These are phyloP conservation scores for Pyrrhia umbra DNA, from an alignment of 2,888 invertebrate genomes.

Conservation along the genomic window DNA sequence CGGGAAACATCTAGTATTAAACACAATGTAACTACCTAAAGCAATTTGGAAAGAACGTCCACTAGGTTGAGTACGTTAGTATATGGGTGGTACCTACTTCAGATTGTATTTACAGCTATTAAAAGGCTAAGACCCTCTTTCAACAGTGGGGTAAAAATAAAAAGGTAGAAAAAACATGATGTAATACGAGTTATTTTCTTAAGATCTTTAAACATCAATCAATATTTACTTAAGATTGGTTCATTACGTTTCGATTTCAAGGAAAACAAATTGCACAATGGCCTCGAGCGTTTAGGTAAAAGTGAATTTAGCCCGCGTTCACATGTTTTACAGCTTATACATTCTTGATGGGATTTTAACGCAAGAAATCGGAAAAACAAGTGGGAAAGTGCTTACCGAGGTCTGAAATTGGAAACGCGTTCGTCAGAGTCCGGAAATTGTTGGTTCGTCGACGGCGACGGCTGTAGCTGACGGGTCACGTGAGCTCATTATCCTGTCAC, in stretches of 20 bases:
- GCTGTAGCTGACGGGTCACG: constrained; percentile 76
- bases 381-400: constrained; percentile 83
- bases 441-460: constrained; percentile 73
- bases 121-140: too few relatives aligned
- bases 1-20: too few relatives aligned
- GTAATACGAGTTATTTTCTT: constrained; percentile 1
- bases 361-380: constrained; percentile 76
- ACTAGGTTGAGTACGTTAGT: too few relatives aligned
- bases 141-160: neutral
- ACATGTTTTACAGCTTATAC: constrained; percentile 40
- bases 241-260: constrained; percentile 59
- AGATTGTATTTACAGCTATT: too few relatives aligned
- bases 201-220: constrained; percentile 19
- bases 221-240: constrained; percentile 49
- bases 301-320: constrained; percentile 50
- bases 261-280: constrained; percentile 47
- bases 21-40: too few relatives aligned
- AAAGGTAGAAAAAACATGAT: too few relatives aligned
- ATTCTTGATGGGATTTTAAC: constrained; percentile 58
- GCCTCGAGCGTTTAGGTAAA: constrained; percentile 48
- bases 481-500: constrained; percentile 82
- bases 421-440: constrained; percentile 87
- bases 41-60: too few relatives aligned
- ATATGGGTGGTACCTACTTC: too few relatives aligned
- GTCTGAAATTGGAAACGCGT: constrained; percentile 88